A percentile compares a stretch with the other conserved stretches of the same genome.
phyloP scores from a whole-genome alignment of 1,140 invertebrate species.

The Brachionus rotundiformis region DNA sequence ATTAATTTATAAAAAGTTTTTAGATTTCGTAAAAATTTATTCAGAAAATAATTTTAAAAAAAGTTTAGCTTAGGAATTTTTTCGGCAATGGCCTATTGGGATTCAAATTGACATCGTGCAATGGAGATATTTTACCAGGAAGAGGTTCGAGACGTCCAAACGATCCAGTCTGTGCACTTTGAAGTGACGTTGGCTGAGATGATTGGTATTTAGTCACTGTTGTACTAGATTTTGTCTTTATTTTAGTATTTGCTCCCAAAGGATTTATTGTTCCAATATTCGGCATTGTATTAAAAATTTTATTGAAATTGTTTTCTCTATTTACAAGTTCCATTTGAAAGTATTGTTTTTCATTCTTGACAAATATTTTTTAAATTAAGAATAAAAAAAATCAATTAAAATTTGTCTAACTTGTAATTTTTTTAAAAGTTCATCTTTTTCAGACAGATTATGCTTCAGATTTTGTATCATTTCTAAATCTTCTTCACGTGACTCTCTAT shows the following conservation, averaged over 20 bases:
- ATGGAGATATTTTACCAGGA: constrained; percentile 58
- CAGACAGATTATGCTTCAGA: constrained; percentile 57
- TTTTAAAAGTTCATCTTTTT: constrained; percentile 60
- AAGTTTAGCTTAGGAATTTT: constrained; percentile 42
- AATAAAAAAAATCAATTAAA: neutral
- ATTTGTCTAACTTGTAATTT: constrained; percentile 55
- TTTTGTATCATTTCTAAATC: constrained; percentile 62
- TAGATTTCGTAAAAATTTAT: neutral
- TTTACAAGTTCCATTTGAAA: constrained; percentile 65
- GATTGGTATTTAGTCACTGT: constrained; percentile 17
- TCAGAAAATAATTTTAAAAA: neutral
- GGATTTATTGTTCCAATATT: constrained; percentile 64
- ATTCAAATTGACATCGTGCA: constrained; percentile 60
- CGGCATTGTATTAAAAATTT: constrained; percentile 61
- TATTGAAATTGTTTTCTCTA: constrained; percentile 65
- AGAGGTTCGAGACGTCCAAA: constrained; percentile 58
- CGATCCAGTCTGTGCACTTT: constrained; percentile 9
- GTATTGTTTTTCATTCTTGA: constrained; percentile 63
- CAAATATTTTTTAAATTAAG: neutral
- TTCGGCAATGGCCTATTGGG: constrained; percentile 60
- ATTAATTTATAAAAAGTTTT: too few relatives aligned
- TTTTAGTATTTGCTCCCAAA: constrained; percentile 55
- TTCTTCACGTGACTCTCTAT: constrained; percentile 61
- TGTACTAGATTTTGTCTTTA: constrained; percentile 51
- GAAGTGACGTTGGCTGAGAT: neutral